Evolutionary conservation across 2,113 vertebrate genomes (phyloP), one percentile per base, ranked within the genome.

Genomic region (Lampris megalopsis): DNA sequence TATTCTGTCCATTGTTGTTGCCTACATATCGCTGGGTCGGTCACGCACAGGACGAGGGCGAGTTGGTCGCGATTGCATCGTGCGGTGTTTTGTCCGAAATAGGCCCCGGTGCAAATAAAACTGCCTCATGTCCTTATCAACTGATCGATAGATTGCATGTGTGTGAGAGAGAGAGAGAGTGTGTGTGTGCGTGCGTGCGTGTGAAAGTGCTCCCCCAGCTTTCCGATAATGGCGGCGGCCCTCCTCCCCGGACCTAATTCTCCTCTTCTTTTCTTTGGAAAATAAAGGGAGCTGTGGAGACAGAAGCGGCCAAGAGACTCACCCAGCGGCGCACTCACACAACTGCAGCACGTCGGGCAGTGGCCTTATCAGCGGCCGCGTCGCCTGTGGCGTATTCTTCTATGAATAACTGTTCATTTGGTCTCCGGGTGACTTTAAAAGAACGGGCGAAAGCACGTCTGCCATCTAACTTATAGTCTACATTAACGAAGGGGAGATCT

Each of bases 1-100:
- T 91, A 93, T 91, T 88, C 86, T 85, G 90, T 90, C 94, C 93
- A 94, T 94, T 94, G 93, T 94, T 94, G 92, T 24, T 93, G 90
- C 75, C 80, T 81, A 86, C 86, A 87, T 88, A 79, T 89, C 3
- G 86, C 91, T 73, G 92, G 82, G 82, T 87, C 87, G 80, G 85
- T 69, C 79, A 82, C 86, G 60, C 88, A 81, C 89, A 71, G 71
- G 75, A 89, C 88, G 68, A 84, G 85, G 83, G 49, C 9, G 81
- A 78, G 59, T 81, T 81, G 53, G 67, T 63, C 70, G 78, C 83
- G 53, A 81, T 88, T 73, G 48, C 73, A 24, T 24, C 24, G 24
- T 64, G 73, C 4, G 58, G 61, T 38, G 69, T 69, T 81, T 85
- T 59, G 68, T 78, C 57, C 75, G 5, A 76, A 84, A 80, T 68